These are phyloP conservation scores for Trypoxylon attenuatum DNA, from an alignment of 2,888 invertebrate species.

Conservation along the genomic window DNA sequence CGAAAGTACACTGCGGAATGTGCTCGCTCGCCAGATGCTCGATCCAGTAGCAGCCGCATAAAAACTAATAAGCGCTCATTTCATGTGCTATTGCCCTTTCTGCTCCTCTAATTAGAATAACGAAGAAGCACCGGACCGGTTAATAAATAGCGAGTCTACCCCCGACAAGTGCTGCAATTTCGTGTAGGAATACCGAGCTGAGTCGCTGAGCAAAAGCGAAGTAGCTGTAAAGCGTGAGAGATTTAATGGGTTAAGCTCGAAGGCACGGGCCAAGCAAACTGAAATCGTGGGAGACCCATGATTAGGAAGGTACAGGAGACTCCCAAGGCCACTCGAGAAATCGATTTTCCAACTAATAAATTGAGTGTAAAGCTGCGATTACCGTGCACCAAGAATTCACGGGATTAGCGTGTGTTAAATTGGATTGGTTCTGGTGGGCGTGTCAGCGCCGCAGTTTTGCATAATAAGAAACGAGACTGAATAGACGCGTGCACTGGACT, in stretches of 20 bases:
- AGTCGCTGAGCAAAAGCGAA: too few relatives aligned
- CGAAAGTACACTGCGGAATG: slow-evolving; percentile 29
- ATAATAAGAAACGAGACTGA: slow-evolving; percentile 36
- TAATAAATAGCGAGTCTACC: slow-evolving; percentile 21
- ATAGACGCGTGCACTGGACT: slow-evolving; percentile 24
- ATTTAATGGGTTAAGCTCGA: too few relatives aligned
- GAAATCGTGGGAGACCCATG: too few relatives aligned
- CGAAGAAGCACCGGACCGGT: slow-evolving; percentile 7
- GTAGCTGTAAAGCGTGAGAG: too few relatives aligned
- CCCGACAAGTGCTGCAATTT: too few relatives aligned
- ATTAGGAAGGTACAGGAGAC: too few relatives aligned
- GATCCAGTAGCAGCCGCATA: slow-evolving; percentile 14
- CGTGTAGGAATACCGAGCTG: too few relatives aligned
- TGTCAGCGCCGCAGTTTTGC: slow-evolving; percentile 42
- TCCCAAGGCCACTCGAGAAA: slow-evolving; percentile 8
- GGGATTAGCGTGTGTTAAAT: slow-evolving; percentile 47
- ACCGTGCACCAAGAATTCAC: slow-evolving; percentile 28
- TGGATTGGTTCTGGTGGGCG: slow-evolving; percentile 51
- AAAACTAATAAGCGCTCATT: slow-evolving; percentile 23
- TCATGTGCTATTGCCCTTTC: slow-evolving; percentile 15
- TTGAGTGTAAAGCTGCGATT: slow-evolving; percentile 29
- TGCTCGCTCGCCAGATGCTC: neutral
- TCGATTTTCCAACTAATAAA: slow-evolving; percentile 36
- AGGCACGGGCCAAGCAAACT: too few relatives aligned
- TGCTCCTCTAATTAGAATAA: slow-evolving; percentile 17